A percentile compares a stretch with the other conserved stretches of the same genome.
Conservation (phyloP, 2,113 vertebrate genomes). For the Amphiprion ocellaris region DNA sequence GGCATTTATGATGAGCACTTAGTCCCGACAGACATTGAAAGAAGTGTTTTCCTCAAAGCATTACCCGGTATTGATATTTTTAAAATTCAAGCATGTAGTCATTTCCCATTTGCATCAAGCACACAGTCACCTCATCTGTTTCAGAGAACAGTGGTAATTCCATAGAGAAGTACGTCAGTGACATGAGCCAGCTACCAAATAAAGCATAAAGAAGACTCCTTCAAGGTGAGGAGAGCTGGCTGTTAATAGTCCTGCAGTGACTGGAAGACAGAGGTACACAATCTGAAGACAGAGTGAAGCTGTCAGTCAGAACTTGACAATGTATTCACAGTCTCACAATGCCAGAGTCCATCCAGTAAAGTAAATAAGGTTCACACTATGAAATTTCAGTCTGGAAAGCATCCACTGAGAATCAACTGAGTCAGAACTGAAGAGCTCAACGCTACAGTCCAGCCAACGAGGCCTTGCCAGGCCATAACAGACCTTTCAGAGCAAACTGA, state of each 20-base stretch:
- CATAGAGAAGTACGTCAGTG: background rate
- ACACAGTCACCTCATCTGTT: background rate
- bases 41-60: background rate
- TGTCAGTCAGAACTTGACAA: background rate
- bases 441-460: background rate
- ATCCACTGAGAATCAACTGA: background rate
- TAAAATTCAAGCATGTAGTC: background rate
- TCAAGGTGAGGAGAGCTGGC: background rate
- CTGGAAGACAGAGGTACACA: background rate
- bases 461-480: background rate
- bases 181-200: conserved; percentile 1
- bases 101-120: background rate
- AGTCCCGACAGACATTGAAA: background rate
- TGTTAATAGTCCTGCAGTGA: background rate
- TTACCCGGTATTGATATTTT: background rate
- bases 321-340: background rate
- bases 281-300: background rate
- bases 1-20: background rate
- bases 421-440: background rate
- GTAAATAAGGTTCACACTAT: background rate
- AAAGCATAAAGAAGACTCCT: conserved; percentile 5
- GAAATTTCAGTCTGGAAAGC: background rate
- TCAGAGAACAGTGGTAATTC: background rate
- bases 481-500: background rate
- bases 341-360: background rate